A percentile compares a stretch with the other conserved stretches of the same genome.
These are phyloP conservation scores for Euproctis similis DNA, from an alignment of 2,888 invertebrate species.

Conservation along the genomic window DNA sequence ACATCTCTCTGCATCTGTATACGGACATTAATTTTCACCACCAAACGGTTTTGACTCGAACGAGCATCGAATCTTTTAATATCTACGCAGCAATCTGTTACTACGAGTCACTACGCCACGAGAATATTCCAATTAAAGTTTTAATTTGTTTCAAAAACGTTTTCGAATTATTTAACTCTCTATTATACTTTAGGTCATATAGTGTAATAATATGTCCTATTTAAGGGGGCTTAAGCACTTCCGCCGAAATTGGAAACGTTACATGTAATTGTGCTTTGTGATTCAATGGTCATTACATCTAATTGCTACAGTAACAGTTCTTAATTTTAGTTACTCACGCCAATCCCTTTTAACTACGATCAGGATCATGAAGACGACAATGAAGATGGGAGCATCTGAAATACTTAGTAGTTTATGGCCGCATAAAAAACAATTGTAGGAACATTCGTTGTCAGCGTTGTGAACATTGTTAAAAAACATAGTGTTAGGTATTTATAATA, in stretches of 20 bases:
- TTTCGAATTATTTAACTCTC: too few species aligned
- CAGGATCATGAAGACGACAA: conserved; percentile 19
- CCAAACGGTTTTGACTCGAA: too few species aligned
- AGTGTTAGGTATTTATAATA: too few species aligned
- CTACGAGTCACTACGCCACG: too few species aligned
- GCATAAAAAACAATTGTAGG: conserved; percentile 26
- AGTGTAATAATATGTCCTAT: conserved; percentile 17
- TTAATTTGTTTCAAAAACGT: conserved; percentile 10
- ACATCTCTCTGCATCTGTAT: too few species aligned
- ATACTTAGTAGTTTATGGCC: conserved; percentile 22
- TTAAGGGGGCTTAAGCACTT: conserved; percentile 9
- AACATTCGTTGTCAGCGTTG: conserved; percentile 13
- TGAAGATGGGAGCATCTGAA: conserved; percentile 10
- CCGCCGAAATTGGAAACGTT: conserved; percentile 19
- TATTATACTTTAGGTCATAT: too few species aligned
- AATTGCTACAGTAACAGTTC: conserved; percentile 32
- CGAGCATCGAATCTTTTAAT: too few species aligned
- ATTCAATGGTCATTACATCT: conserved; percentile 38
- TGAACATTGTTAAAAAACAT: too few species aligned
- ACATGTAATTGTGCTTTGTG: conserved; percentile 36
- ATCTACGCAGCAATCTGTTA: too few species aligned
- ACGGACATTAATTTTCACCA: too few species aligned
- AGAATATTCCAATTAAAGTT: conserved; percentile 9
- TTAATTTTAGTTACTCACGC: conserved; percentile 26
- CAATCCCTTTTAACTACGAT: conserved; percentile 17